Evolutionary conservation across 2,113 vertebrate species (phyloP), one percentile per base, ranked within the genome.

Genomic region (Trematomus loennbergii): DNA sequence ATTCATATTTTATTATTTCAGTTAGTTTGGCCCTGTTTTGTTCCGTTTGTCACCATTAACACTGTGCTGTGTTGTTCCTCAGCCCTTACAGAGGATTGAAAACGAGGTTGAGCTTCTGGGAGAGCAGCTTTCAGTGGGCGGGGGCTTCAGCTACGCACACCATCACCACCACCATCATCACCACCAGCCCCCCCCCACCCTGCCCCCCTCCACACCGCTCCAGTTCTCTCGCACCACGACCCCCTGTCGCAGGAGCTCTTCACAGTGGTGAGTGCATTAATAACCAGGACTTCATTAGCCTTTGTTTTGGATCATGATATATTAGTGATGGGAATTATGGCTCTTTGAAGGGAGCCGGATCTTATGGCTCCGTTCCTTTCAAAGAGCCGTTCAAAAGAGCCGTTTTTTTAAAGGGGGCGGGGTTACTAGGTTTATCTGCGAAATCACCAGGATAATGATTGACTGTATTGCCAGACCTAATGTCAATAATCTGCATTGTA

Each of bases 1-100:
- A 8, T 40, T 40, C 5, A 40, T 40, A 40, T 40, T 40, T 40
- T 8, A 40, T 40, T 40, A 40, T 40, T 40, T 29, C 25, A 29
- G 25, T 29, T 29, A 3, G 25, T 29, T 49, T 80, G 36, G 4
- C 53, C 9, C 13, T 55, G 40, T 58, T 58, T 15, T 20, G 29
- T 55, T 57, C 5, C 29, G 43, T 54, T 80, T 10, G 13, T 58
- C 57, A 49, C 61, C 1, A 1, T 50, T 71, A 63, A 80, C 40
- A 40, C 36, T 40, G 1, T 9, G 8, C 3, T 54, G 25, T 52
- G 11, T 66, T 63, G 69, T 43, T 79, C 63, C 20, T 17, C 89
- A 99, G 97, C 97, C 97, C 12, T 94, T 99, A 92, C 98, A 99
- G 87, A 97, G 97, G 89, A 98, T 99, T 83, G 97, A 99, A 91